Evolutionary conservation across 2,888 invertebrate species (phyloP).

Genomic region (Ornithoptera alexandrae): DNA sequence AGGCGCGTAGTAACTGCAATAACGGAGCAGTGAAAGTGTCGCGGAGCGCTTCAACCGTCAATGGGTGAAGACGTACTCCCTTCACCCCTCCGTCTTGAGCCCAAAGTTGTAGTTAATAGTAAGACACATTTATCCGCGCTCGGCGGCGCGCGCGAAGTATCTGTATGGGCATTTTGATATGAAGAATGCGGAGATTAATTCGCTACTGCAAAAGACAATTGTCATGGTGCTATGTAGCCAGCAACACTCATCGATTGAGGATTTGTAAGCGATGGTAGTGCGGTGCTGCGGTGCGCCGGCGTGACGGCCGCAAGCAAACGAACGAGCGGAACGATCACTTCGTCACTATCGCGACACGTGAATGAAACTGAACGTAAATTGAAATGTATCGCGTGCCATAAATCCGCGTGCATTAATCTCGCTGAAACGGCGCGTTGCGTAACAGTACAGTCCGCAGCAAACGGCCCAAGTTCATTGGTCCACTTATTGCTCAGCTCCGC

Average conservation of each 20-base stretch:
- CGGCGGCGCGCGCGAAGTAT: not conserved
- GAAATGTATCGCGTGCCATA: constrained; percentile 80
- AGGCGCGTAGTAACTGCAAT: constrained; percentile 80
- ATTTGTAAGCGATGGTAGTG: constrained; percentile 40
- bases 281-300: constrained; percentile 39
- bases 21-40: constrained; percentile 80
- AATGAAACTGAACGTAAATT: constrained; percentile 79
- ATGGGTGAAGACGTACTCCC: constrained; percentile 78
- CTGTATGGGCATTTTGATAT: not conserved
- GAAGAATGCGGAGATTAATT: not conserved
- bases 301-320: constrained; percentile 56
- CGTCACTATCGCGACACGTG: constrained; percentile 75
- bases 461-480: constrained; percentile 80
- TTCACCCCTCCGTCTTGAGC: constrained; percentile 74
- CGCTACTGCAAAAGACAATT: not conserved
- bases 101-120: constrained; percentile 74
- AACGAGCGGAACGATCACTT: constrained; percentile 65
- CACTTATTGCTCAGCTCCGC: constrained; percentile 66
- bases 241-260: not conserved
- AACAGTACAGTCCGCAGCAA: constrained; percentile 61
- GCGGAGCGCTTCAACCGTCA: constrained; percentile 78
- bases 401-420: constrained; percentile 78
- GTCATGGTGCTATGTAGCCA: not conserved
- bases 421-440: constrained; percentile 77
- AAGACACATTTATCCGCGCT: constrained; percentile 36